Evolutionary conservation across 2,113 vertebrate genomes (phyloP), one percentile per base, ranked within the genome.

Genomic region (Phyllostomus hastatus): DNA sequence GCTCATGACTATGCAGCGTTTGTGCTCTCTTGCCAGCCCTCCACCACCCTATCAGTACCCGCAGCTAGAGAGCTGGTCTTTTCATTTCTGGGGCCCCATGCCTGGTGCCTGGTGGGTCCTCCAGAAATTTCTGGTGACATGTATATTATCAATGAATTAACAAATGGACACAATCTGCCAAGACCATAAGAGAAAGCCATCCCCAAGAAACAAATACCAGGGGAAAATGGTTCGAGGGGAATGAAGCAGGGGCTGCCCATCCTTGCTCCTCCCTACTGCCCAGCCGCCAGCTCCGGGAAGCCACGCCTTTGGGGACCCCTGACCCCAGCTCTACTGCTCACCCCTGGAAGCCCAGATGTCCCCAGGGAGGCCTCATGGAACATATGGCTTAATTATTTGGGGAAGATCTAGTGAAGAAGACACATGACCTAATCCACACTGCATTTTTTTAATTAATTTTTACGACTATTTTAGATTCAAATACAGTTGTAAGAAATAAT

Each of bases 341-440:
- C 38, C 50, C 48, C n/a, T 17, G 24, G 4, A n/a, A 16, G 52
- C 0, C 5, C 41, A 88, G 41, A 41, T 35, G 59, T 35, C 41
- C 80, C 2, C 0, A 80, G 26, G 16, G 50, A 81, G 28, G 38
- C 41, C 67, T 24, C 1, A 0, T 46, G 64, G 83, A 70, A 48
- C 5, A 54, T 22, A 28, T 2, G 9, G 17, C 31, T 64, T 33
- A 6, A n/a, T 57, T 80, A 22, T 35, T 35, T 26, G 22, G 35
- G n/a, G 64, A 73, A 17, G 38, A 67, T 19, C 38, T n/a, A 57
- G 17, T 26, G 26, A 54, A 82, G 67, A 41, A 41, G 38, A 82
- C 50, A 52, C 5, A 12, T 33, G 59, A 64, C 31, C 88, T 48
- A 61, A 54, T 19, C 54, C 90, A 96, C 96, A 97, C 80, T 91